Evolutionary conservation across 2,888 invertebrate genomes (phyloP).

Genomic region (Dasysyrphus albostriatus): DNA sequence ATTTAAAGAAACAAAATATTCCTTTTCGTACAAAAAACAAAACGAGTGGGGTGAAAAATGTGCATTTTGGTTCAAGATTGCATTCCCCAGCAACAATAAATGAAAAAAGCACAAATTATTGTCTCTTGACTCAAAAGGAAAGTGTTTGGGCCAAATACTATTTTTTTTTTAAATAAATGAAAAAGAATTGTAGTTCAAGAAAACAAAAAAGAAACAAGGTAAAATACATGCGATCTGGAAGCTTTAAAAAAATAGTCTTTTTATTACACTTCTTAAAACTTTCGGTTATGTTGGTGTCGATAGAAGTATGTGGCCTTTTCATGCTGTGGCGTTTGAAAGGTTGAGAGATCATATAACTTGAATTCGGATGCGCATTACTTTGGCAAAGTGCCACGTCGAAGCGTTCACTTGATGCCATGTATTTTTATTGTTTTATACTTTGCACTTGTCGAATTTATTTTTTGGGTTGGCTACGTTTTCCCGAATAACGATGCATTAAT

Average conservation of each 20-base stretch:
- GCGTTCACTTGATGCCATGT: no score
- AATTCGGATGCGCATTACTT: not conserved
- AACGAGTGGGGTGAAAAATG: slow-evolving; percentile 56
- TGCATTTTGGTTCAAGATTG: slow-evolving; percentile 65
- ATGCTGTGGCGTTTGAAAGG: not conserved
- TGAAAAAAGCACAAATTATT: slow-evolving; percentile 54
- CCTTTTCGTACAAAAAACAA: slow-evolving; percentile 67
- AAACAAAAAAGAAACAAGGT: slow-evolving; percentile 60
- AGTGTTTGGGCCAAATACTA: slow-evolving; percentile 63
- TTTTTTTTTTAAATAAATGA: slow-evolving; percentile 64
- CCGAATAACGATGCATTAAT: no score
- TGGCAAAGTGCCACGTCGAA: slow-evolving; percentile 38
- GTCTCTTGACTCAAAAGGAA: slow-evolving; percentile 41
- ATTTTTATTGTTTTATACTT: no score
- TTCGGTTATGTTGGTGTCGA: no score
- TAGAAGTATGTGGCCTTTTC: not conserved
- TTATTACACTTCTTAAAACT: not conserved
- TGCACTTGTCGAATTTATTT: no score
- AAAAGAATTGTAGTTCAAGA: slow-evolving; percentile 64
- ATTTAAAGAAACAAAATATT: slow-evolving; percentile 66
- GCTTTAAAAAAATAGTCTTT: slow-evolving; percentile 54
- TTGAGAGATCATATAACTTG: slow-evolving; percentile 8
- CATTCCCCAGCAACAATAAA: slow-evolving; percentile 59
- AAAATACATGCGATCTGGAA: slow-evolving; percentile 75
- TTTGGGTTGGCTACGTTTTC: no score